These are phyloP conservation scores for Lithosia quadra DNA, from an alignment of 2,888 invertebrate genomes.

Conservation along the genomic window DNA sequence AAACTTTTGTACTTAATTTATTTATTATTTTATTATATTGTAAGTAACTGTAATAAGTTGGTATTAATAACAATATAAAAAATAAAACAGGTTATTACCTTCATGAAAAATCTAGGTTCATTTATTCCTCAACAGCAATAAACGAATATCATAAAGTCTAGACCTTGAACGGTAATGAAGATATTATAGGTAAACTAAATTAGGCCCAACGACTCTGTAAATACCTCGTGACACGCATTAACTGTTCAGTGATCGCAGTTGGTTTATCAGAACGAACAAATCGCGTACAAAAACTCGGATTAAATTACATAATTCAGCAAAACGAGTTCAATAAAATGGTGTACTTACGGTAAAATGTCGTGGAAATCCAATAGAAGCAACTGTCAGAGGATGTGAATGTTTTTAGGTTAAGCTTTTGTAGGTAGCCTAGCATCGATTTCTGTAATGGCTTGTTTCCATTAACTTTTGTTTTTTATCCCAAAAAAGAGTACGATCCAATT, in stretches of 20 bases:
- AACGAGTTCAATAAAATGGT: constrained; percentile 72
- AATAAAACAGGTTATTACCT: neutral
- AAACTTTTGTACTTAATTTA: too few species aligned
- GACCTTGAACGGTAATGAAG: constrained; percentile 57
- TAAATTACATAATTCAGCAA: constrained; percentile 71
- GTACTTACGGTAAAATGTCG: constrained; percentile 69
- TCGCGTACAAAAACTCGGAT: constrained; percentile 62
- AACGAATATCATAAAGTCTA: constrained; percentile 1
- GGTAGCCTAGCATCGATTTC: constrained; percentile 22
- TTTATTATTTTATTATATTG: too few species aligned
- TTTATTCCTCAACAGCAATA: neutral
- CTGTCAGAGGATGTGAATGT: constrained; percentile 51
- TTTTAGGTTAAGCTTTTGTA: constrained; percentile 37
- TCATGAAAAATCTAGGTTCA: neutral
- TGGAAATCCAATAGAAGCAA: constrained; percentile 61
- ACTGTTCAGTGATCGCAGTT: constrained; percentile 38
- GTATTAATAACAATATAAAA: neutral
- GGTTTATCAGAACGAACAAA: constrained; percentile 66
- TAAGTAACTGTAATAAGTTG: too few species aligned
- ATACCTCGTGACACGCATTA: constrained; percentile 45
- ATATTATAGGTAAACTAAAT: constrained; percentile 52
- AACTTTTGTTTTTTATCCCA: constrained; percentile 32
- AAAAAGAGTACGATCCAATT: neutral
- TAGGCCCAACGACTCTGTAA: constrained; percentile 32
- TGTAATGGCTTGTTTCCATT: constrained; percentile 31